phyloP scores from a whole-genome alignment of 2,113 vertebrate genomes.

The Heliornis fulica region DNA sequence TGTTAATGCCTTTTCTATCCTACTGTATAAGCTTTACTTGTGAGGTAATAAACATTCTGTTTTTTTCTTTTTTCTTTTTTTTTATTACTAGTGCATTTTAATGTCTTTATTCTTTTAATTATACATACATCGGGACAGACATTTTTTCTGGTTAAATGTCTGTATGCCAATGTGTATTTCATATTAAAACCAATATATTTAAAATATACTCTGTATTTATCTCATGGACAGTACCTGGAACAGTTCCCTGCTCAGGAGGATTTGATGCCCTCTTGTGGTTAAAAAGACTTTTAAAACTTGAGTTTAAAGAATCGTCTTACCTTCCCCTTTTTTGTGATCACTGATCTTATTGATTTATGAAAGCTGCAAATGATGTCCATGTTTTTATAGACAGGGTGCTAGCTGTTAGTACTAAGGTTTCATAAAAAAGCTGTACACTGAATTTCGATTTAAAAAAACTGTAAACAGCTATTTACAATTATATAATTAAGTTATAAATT shows the following conservation, averaged over 20 bases:
- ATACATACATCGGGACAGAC: slow-evolving; percentile 46
- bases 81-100: slow-evolving; percentile 54
- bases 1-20: slow-evolving; percentile 70
- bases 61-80: not conserved
- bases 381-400: slow-evolving; percentile 44
- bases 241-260: slow-evolving; percentile 66
- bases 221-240: slow-evolving; percentile 61
- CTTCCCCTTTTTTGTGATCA: slow-evolving; percentile 59
- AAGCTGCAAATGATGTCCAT: slow-evolving; percentile 58
- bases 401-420: slow-evolving; percentile 72
- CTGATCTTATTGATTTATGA: slow-evolving; percentile 58
- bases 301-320: slow-evolving; percentile 57
- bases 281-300: slow-evolving; percentile 59
- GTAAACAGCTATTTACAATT: slow-evolving; percentile 81
- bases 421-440: slow-evolving; percentile 78
- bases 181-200: slow-evolving; percentile 74
- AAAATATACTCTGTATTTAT: slow-evolving; percentile 79
- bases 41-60: slow-evolving; percentile 76
- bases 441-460: slow-evolving; percentile 77
- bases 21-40: slow-evolving; percentile 55
- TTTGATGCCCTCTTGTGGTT: slow-evolving; percentile 76
- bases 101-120: slow-evolving; percentile 40
- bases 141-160: slow-evolving; percentile 23
- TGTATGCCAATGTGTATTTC: slow-evolving; percentile 36
- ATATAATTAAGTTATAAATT: slow-evolving; percentile 80